Conservation (phyloP, 2,888 invertebrate species). For the Calliphora vomitoria region DNA sequence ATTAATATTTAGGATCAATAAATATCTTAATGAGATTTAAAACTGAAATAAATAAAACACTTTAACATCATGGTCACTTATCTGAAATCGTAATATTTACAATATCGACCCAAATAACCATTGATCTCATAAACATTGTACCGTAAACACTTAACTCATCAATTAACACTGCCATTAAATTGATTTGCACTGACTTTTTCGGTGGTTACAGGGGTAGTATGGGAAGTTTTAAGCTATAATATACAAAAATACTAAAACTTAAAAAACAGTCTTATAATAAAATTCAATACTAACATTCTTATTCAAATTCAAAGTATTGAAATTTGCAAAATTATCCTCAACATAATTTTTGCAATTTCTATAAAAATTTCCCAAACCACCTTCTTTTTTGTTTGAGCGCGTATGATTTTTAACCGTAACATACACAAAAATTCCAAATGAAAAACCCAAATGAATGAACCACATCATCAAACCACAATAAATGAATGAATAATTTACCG, state of each 20-base stretch:
- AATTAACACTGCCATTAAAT: slow-evolving; percentile 70
- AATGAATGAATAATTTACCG: slow-evolving; percentile 69
- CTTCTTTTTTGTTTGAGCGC: not conserved
- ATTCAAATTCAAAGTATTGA: too few species aligned
- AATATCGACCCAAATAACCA: slow-evolving; percentile 69
- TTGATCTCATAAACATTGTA: slow-evolving; percentile 66
- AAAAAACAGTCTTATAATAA: too few species aligned
- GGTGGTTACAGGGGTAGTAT: not conserved
- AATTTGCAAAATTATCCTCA: too few species aligned
- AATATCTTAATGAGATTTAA: slow-evolving; percentile 47
- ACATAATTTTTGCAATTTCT: too few species aligned
- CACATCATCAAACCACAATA: slow-evolving; percentile 66
- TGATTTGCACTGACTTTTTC: slow-evolving; percentile 65
- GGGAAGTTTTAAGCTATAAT: not conserved
- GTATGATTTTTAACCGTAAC: slow-evolving; percentile 28
- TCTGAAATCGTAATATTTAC: slow-evolving; percentile 46
- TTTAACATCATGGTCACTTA: slow-evolving; percentile 32
- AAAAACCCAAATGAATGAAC: slow-evolving; percentile 63
- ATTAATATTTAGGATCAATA: slow-evolving; percentile 36
- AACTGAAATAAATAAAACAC: slow-evolving; percentile 10
- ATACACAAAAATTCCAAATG: slow-evolving; percentile 49
- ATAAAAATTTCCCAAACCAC: not conserved
- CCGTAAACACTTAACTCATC: slow-evolving; percentile 67
- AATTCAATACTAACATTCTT: too few species aligned
- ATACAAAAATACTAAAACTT: not conserved